Evolutionary conservation across 1,140 invertebrate species (phyloP).

Genomic region (Drosophila rhopaloa): DNA sequence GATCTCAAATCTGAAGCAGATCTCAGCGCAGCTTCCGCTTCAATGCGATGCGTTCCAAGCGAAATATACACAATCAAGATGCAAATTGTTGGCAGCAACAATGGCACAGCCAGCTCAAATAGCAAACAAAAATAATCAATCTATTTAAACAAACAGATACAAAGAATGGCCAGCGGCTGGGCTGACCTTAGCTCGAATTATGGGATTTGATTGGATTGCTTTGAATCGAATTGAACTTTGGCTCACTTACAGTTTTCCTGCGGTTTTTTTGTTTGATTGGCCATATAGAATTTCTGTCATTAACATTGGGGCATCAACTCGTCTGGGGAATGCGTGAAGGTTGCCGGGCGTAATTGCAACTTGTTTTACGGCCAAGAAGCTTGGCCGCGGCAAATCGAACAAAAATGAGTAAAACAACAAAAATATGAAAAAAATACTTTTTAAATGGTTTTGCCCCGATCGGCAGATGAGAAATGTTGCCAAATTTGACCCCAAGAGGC

Average conservation of each 20-base stretch:
- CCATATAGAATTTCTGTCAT: conserved; percentile 65
- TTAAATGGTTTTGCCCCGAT: conserved; percentile 75
- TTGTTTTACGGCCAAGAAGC: conserved; percentile 50
- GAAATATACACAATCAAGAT: conserved; percentile 67
- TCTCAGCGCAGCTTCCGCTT: conserved; percentile 63
- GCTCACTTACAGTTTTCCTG: conserved; percentile 39
- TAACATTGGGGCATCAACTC: conserved; percentile 56
- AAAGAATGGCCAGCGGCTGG: conserved; percentile 55
- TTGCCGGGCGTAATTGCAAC: conserved; percentile 59
- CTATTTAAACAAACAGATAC: conserved; percentile 62
- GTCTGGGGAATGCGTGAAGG: conserved; percentile 78
- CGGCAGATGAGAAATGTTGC: conserved; percentile 80
- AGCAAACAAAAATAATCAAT: conserved; percentile 71
- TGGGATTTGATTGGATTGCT: conserved; percentile 45
- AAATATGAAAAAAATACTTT: conserved; percentile 59
- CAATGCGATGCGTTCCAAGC: conserved; percentile 43
- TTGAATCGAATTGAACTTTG: conserved; percentile 28
- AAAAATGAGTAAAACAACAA: conserved; percentile 5
- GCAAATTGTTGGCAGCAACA: conserved; percentile 71
- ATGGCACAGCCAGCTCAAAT: conserved; percentile 54
- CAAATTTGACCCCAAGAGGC: conserved; percentile 81
- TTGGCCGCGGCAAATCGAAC: conserved; percentile 25
- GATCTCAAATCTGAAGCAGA: conserved; percentile 35
- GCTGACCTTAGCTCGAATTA: conserved; percentile 73
- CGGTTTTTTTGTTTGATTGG: conserved; percentile 46